Evolutionary conservation across 92 coral and sea anemone species (phyloP), one percentile per base, ranked within the genome.

Genomic region (Epizoanthus illoricatus): DNA sequence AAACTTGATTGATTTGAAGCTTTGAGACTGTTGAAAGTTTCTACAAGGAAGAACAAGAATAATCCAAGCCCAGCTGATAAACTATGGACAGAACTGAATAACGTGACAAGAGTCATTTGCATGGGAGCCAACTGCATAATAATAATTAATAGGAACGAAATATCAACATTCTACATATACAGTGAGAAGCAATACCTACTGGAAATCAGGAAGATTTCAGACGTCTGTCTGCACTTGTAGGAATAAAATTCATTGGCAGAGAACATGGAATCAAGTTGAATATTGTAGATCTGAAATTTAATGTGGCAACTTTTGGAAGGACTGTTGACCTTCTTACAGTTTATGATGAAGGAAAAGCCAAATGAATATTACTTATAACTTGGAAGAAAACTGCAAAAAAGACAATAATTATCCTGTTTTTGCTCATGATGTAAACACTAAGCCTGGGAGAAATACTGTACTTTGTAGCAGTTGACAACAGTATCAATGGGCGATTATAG

Each of bases 401-500:
- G 41, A 36, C 65, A 24, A 5, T 16, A 33, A 12, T 13, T 21
- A 3, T 54, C 21, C n/a, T 13, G 13, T 0, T 4, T 33, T 24
- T 57, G 42, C 73, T 39, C 19, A 6, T 39, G 52, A 52, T 52
- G 12, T 52, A 52, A 52, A 52, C 56, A 52, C 56, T 10, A 52
- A 16, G 56, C 16, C 3, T 52, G 15, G 6, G 56, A 52, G 56
- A 52, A 52, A 13, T 7, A 57, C 39, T 28, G 39, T 54, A 43
- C 42, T 54, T 19, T 19, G 47, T 7, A 58, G 80, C 4, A 83
- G 23, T 40, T 41, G 17, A 13, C 59, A n/a, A 28, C 5, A 10
- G 17, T 1, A 23, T 12, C 61, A 12, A 88, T 89, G 92, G 76
- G 83, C 21, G 80, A 89, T 79, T 89, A 89, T 69, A 86, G 81